phyloP scores from a whole-genome alignment of 2,113 vertebrate species.

The Miniopterus natalensis region DNA sequence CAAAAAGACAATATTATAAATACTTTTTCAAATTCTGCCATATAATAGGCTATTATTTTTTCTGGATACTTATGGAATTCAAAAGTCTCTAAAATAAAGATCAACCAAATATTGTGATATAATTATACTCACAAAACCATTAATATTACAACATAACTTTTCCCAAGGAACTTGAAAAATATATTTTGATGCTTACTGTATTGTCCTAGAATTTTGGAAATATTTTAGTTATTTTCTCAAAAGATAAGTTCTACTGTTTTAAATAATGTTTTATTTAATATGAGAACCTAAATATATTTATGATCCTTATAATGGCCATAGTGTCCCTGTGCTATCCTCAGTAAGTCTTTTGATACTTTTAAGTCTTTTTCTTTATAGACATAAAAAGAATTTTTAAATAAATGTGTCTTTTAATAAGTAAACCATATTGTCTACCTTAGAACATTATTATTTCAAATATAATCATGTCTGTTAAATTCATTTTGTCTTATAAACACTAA shows the following conservation, averaged over 20 bases:
- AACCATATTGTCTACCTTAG: not conserved
- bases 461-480: not conserved
- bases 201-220: not conserved
- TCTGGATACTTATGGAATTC: not conserved
- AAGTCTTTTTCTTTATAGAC: not conserved
- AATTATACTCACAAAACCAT: constrained; percentile 25
- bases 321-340: not conserved
- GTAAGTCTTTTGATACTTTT: not conserved
- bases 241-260: not conserved
- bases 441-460: constrained; percentile 6
- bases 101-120: not conserved
- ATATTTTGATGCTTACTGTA: not conserved
- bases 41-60: not conserved
- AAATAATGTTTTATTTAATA: not conserved
- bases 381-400: not conserved
- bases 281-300: not conserved
- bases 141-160: not conserved
- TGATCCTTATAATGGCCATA: not conserved
- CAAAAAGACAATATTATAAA: not conserved
- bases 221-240: constrained; percentile 16
- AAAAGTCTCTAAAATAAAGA: constrained; percentile 21
- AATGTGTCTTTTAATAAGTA: not conserved
- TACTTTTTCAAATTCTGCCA: constrained; percentile 30
- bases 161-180: not conserved
- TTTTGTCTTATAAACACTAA: not conserved